phyloP scores from a whole-genome alignment of 2,797 vertebrate genomes.

The Smutsia temminckii region DNA sequence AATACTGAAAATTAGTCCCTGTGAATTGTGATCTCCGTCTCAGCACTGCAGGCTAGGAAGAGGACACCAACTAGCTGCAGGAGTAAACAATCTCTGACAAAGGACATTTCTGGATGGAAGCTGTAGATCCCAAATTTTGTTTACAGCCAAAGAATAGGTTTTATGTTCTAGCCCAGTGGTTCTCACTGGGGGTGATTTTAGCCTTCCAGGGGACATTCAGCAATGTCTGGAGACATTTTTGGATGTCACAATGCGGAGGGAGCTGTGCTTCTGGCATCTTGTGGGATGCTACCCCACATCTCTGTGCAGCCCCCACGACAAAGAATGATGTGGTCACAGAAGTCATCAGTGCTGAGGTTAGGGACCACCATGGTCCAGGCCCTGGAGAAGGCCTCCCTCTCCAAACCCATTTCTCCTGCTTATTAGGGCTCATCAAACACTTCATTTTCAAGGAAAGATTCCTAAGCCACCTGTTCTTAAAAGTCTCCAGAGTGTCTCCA shows the following conservation, averaged over 20 bases:
- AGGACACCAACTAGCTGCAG: neutral
- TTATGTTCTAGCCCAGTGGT: neutral
- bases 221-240: neutral
- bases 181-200: neutral
- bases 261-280: too few species aligned
- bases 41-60: neutral
- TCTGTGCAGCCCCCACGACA: too few species aligned
- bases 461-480: neutral
- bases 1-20: fast-evolving
- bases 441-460: neutral
- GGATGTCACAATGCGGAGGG: neutral
- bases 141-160: neutral
- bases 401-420: neutral
- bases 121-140: neutral
- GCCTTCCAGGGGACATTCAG: neutral
- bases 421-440: neutral
- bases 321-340: neutral
- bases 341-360: fast-evolving
- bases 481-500: neutral
- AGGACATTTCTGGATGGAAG: neutral
- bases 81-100: too few species aligned
- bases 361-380: neutral
- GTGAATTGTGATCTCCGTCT: neutral
- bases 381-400: neutral
- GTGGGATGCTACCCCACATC: neutral